Evolutionary conservation across 2,113 vertebrate genomes (phyloP).

Genomic region (Meleagris gallopavo): DNA sequence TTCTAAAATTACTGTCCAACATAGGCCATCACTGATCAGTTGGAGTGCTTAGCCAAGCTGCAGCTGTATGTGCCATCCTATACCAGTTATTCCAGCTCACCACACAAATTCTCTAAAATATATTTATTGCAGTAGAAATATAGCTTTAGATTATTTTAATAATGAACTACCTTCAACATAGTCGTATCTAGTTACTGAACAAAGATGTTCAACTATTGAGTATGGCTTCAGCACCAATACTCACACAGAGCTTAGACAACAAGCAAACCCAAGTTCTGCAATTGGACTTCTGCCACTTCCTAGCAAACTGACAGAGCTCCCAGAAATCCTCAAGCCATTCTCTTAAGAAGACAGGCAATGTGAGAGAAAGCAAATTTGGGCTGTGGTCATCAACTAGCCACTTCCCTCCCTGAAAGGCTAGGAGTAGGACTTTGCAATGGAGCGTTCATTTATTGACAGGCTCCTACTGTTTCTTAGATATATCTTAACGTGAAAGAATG

Average conservation of each 20-base stretch:
- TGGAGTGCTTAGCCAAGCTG: background rate
- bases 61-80: background rate
- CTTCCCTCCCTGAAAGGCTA: background rate
- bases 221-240: background rate
- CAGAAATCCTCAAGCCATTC: background rate
- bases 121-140: background rate
- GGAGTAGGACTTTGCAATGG: background rate
- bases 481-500: background rate
- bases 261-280: background rate
- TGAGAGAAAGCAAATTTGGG: background rate
- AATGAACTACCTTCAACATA: background rate
- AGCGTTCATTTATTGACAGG: background rate
- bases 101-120: background rate
- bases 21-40: background rate
- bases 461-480: background rate
- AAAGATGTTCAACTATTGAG: rapidly evolving
- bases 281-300: background rate
- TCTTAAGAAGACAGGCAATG: background rate
- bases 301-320: background rate
- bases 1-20: background rate
- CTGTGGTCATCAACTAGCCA: background rate
- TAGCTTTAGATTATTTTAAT: background rate
- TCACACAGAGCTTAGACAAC: background rate
- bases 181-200: background rate
- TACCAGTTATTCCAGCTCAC: background rate